A percentile compares a stretch with the other conserved stretches of the same genome.
Evolutionary conservation across 2,888 invertebrate species (phyloP).

Genomic region (Heterodera filipjevi): DNA sequence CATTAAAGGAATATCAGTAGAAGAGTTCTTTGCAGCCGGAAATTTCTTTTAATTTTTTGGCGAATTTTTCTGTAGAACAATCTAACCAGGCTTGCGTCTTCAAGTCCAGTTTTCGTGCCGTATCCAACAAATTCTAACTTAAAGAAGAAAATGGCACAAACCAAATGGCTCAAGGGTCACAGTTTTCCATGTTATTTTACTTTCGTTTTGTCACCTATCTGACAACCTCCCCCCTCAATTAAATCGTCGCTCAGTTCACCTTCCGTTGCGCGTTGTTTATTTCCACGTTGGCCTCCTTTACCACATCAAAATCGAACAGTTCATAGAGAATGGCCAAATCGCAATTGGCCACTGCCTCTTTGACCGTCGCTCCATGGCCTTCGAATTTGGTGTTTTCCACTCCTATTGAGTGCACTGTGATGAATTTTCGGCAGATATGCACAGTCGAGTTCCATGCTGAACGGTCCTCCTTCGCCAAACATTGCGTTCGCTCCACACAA

Average conservation of each 20-base stretch:
- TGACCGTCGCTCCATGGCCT: background rate
- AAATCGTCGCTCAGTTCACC: slow-evolving; percentile 15
- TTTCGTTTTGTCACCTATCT: too few relatives aligned
- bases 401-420: slow-evolving; percentile 17
- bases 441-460: background rate
- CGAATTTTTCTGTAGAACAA: slow-evolving; percentile 11
- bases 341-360: slow-evolving; percentile 9
- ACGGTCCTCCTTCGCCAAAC: background rate
- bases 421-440: slow-evolving; percentile 15
- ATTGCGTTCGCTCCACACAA: background rate
- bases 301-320: slow-evolving; percentile 18
- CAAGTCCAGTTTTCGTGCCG: slow-evolving; percentile 1
- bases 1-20: background rate
- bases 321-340: slow-evolving; percentile 16
- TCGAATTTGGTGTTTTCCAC: background rate
- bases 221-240: too few relatives aligned
- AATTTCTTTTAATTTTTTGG: slow-evolving; percentile 20
- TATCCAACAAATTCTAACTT: slow-evolving; percentile 18
- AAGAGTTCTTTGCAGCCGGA: background rate
- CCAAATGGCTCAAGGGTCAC: too few relatives aligned
- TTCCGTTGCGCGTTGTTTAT: slow-evolving; percentile 8
- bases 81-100: slow-evolving; percentile 24
- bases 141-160: background rate
- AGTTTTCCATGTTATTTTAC: too few relatives aligned
- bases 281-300: slow-evolving; percentile 24